Percentiles rank a stretch among this genome's conserved stretches.
Evolutionary conservation across 2,888 invertebrate genomes (phyloP).

Genomic region (Lymantria dispar): DNA sequence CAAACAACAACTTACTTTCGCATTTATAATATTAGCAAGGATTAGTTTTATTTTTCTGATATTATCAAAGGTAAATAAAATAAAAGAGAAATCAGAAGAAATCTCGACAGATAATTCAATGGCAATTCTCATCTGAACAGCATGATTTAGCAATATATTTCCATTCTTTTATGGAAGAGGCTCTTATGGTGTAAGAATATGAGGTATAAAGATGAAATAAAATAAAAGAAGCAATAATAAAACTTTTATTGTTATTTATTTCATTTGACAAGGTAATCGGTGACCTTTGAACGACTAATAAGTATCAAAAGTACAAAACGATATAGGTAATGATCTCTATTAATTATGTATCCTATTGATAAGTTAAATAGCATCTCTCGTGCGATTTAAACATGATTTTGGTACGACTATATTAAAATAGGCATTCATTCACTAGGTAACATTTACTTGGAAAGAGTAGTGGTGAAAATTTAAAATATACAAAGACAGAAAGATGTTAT

Average conservation of each 20-base stretch:
- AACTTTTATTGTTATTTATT: slow-evolving; percentile 75
- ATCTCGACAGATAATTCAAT: too few relatives aligned
- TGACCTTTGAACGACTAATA: slow-evolving; percentile 77
- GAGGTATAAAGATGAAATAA: slow-evolving; percentile 1
- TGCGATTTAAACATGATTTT: slow-evolving; percentile 52
- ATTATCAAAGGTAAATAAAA: too few relatives aligned
- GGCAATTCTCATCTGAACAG: too few relatives aligned
- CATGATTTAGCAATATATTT: too few relatives aligned
- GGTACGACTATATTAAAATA: slow-evolving; percentile 53
- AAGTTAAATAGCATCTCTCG: slow-evolving; percentile 72
- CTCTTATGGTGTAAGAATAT: too few relatives aligned
- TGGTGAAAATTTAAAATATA: too few relatives aligned
- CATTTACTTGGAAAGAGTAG: slow-evolving; percentile 34
- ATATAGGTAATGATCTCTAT: slow-evolving; percentile 72
- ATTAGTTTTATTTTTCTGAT: too few relatives aligned
- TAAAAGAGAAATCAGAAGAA: too few relatives aligned
- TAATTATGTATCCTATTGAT: slow-evolving; percentile 59
- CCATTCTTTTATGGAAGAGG: too few relatives aligned
- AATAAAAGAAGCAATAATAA: slow-evolving; percentile 42
- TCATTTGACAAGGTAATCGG: slow-evolving; percentile 79
- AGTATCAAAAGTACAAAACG: slow-evolving; percentile 79
- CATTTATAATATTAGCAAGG: too few relatives aligned
- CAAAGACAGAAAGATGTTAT: too few relatives aligned
- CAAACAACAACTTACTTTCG: too few relatives aligned
- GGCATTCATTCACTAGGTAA: slow-evolving; percentile 48